phyloP scores from a whole-genome alignment of 2,888 invertebrate genomes.

The Netelia fuscicornis region DNA sequence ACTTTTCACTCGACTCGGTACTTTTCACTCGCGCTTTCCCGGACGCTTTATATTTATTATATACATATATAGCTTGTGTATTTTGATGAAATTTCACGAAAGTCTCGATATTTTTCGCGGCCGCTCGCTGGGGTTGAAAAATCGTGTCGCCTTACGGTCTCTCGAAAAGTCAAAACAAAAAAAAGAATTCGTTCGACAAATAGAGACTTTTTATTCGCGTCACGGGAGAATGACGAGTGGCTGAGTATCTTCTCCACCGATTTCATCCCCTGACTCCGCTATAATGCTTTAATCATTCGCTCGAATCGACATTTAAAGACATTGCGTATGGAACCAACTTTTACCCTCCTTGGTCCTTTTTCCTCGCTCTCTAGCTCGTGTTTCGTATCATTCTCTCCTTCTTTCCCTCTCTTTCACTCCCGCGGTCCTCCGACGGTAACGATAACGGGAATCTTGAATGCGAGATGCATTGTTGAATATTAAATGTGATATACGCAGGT shows the following conservation, averaged over 20 bases:
- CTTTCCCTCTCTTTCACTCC: background rate
- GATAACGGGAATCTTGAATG: conserved; percentile 27
- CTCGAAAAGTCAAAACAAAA: background rate
- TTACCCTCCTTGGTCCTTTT: background rate
- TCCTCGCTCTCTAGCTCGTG: background rate
- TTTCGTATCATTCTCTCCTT: conserved; percentile 6
- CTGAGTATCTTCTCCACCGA: background rate
- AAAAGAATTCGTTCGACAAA: background rate
- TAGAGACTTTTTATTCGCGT: conserved; percentile 29
- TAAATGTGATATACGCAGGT: conserved; percentile 15
- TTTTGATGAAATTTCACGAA: conserved; percentile 18
- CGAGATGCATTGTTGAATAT: conserved; percentile 39
- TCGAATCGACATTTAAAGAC: conserved; percentile 9
- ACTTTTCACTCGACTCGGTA: conserved; percentile 50
- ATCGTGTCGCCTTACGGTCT: conserved; percentile 34
- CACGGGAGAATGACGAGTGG: conserved; percentile 21
- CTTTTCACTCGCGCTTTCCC: conserved; percentile 14
- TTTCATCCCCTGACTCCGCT: background rate
- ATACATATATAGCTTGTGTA: background rate
- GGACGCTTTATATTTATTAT: background rate
- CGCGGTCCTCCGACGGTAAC: conserved; percentile 6
- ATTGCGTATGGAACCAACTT: background rate
- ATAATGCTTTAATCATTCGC: conserved; percentile 39
- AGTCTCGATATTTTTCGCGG: conserved; percentile 30
- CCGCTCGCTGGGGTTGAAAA: conserved; percentile 33